phyloP scores from a whole-genome alignment of 2,797 vertebrate species.

The Tapera naevia region DNA sequence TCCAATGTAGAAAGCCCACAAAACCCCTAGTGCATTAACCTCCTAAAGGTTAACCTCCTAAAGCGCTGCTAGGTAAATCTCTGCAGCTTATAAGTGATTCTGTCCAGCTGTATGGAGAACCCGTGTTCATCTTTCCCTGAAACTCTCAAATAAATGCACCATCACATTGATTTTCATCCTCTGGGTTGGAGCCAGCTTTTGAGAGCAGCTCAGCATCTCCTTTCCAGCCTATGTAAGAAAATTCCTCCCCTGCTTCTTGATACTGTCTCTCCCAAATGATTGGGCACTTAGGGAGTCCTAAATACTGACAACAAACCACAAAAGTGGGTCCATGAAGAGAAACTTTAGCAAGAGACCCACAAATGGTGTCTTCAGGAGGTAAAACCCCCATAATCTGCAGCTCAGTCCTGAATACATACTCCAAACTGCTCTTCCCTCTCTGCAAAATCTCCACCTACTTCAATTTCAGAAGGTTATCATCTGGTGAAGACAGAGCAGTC shows the following conservation, averaged over 20 bases:
- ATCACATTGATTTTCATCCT: neutral
- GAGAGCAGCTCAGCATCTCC: neutral
- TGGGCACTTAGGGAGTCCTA: neutral
- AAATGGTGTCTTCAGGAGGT: neutral
- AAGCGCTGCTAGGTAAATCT: neutral
- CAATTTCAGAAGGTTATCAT: neutral
- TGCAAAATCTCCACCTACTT: neutral
- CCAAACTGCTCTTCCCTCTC: neutral
- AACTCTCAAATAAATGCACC: neutral
- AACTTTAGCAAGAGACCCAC: neutral
- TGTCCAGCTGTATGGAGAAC: neutral
- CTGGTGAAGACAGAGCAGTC: neutral
- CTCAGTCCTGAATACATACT: neutral
- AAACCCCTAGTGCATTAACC: neutral
- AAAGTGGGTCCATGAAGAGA: neutral
- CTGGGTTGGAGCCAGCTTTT: neutral
- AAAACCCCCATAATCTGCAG: neutral
- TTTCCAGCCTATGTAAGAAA: neutral
- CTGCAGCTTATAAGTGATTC: constrained; percentile 11
- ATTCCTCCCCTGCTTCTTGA: neutral
- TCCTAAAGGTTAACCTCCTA: constrained; percentile 1
- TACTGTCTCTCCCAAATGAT: neutral
- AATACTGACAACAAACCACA: neutral
- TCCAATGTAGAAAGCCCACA: neutral
- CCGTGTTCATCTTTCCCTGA: neutral